These are phyloP conservation scores for Osmerus eperlanus DNA, from an alignment of 2,113 vertebrate species.

Conservation along the genomic window DNA sequence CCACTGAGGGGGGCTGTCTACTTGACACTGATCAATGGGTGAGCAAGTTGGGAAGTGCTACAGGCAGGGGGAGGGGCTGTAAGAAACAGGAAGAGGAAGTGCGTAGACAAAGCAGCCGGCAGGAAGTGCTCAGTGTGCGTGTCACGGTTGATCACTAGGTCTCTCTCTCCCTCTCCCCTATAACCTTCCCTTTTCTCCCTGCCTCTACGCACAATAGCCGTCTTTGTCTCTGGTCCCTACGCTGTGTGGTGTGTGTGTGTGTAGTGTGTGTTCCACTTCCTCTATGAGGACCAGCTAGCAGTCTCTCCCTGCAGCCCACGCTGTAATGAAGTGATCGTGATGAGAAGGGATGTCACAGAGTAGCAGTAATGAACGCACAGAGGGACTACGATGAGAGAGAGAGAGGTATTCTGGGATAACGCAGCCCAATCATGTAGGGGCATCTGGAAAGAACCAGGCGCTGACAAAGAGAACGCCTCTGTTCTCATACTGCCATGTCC, in stretches of 20 bases:
- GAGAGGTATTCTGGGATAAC: too few relatives aligned
- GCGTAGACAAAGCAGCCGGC: constrained; percentile 26
- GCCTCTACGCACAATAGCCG: neutral
- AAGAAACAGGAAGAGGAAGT: constrained; percentile 40
- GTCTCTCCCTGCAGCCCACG: neutral
- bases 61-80: neutral
- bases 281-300: neutral
- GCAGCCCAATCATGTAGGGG: too few relatives aligned
- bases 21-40: too few relatives aligned
- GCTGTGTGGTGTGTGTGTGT: neutral
- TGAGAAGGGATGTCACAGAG: neutral
- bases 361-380: neutral
- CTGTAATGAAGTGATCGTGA: constrained; percentile 4
- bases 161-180: constrained; percentile 3
- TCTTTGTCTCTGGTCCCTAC: neutral
- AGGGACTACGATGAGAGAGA: too few relatives aligned
- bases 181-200: constrained; percentile 5
- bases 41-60: neutral
- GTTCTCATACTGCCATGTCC: too few relatives aligned
- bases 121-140: constrained; percentile 6
- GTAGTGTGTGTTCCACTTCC: neutral
- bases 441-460: too few relatives aligned
- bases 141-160: constrained; percentile 34
- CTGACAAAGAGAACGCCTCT: too few relatives aligned
- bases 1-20: too few relatives aligned